These are phyloP conservation scores for Circaetus gallicus DNA, from an alignment of 2,113 vertebrate genomes.

Conservation along the genomic window DNA sequence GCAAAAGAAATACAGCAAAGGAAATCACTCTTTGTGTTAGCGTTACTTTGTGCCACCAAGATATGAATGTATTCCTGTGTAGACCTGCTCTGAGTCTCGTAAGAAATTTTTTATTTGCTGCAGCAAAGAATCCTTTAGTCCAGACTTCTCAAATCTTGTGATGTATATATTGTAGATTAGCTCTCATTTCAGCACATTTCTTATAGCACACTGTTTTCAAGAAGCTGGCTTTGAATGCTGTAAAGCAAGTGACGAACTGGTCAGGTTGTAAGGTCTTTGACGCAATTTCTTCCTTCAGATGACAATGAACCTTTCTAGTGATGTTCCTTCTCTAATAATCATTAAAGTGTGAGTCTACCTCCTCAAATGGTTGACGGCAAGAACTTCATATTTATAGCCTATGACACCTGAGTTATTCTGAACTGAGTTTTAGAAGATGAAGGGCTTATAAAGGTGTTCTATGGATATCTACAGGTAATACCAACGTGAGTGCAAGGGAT, in stretches of 20 bases:
- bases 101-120: neutral
- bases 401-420: neutral
- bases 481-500: neutral
- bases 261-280: neutral
- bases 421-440: neutral
- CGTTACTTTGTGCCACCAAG: neutral
- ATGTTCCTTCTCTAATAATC: neutral
- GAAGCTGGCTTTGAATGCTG: neutral
- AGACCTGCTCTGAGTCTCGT: neutral
- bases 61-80: neutral
- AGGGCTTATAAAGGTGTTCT: neutral
- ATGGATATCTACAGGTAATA: neutral
- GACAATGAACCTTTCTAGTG: neutral
- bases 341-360: neutral
- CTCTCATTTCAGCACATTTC: neutral
- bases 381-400: neutral
- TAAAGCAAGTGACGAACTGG: neutral
- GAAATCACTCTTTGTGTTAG: neutral
- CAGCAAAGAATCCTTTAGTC: neutral
- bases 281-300: neutral
- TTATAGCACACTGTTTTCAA: neutral
- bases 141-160: neutral
- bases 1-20: neutral
- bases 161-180: neutral
- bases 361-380: neutral